These are phyloP conservation scores for Phalacrocorax pelagicus DNA, from an alignment of 2,113 vertebrate genomes.

Conservation along the genomic window DNA sequence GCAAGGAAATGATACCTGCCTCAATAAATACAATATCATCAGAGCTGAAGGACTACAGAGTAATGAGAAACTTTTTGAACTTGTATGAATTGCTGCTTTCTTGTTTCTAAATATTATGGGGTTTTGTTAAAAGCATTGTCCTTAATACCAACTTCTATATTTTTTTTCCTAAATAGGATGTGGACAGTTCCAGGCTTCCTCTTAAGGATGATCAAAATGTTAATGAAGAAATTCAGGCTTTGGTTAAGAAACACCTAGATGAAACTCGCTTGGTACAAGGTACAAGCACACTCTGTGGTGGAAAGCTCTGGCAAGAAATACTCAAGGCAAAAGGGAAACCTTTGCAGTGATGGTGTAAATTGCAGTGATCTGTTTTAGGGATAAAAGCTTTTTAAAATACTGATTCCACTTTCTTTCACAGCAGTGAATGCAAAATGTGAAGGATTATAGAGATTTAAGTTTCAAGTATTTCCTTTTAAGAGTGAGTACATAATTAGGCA, in stretches of 20 bases:
- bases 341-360: not conserved
- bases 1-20: not conserved
- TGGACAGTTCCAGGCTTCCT: constrained; percentile 74
- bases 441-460: not conserved
- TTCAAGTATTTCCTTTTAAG: not conserved
- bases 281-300: not conserved
- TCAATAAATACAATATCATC: not conserved
- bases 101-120: not conserved
- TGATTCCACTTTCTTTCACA: not conserved
- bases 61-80: not conserved
- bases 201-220: constrained; percentile 77
- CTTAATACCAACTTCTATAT: not conserved
- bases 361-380: not conserved
- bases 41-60: not conserved
- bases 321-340: not conserved
- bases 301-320: not conserved
- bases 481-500: not conserved
- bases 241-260: constrained; percentile 78
- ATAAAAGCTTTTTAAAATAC: not conserved
- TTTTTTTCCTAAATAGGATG: constrained; percentile 57
- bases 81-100: not conserved
- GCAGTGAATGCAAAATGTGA: not conserved
- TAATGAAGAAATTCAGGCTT: constrained; percentile 79
- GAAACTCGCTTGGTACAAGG: constrained; percentile 80
- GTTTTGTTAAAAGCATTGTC: not conserved